Evolutionary conservation across 2,113 vertebrate species (phyloP).

Genomic region (Podilymbus podiceps): DNA sequence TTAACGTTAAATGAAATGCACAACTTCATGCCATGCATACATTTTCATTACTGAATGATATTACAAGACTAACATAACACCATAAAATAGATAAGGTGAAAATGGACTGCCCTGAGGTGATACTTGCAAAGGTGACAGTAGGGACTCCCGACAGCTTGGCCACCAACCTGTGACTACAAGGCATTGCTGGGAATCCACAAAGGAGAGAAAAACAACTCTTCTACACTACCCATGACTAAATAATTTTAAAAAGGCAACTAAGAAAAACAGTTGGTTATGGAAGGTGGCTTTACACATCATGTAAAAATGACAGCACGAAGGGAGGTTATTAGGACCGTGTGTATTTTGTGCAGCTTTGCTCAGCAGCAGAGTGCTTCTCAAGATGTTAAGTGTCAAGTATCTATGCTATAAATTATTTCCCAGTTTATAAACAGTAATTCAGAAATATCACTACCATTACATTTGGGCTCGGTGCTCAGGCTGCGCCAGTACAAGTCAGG

Average conservation of each 20-base stretch:
- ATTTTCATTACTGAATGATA: background rate
- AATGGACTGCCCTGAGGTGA: background rate
- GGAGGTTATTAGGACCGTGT: background rate
- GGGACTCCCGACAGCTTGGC: background rate
- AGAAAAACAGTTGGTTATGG: background rate
- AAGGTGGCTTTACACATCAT: background rate
- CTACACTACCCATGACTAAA: background rate
- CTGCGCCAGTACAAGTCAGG: background rate
- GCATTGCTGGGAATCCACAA: background rate
- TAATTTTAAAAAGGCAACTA: background rate
- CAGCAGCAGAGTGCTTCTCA: background rate
- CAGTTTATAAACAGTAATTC: background rate
- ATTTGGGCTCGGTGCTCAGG: background rate
- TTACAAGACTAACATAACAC: background rate
- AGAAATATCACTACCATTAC: background rate
- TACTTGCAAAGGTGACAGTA: background rate
- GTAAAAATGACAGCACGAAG: background rate
- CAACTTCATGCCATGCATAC: background rate
- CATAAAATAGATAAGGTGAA: background rate
- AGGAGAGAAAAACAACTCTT: background rate
- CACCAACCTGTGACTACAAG: background rate
- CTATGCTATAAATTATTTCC: background rate
- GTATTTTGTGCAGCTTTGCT: background rate
- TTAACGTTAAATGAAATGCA: background rate
- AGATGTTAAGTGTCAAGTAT: background rate